A percentile compares a stretch with the other conserved stretches of the same genome.
Conservation (phyloP, 2,888 invertebrate species). For the Muschampia plurimacula region DNA sequence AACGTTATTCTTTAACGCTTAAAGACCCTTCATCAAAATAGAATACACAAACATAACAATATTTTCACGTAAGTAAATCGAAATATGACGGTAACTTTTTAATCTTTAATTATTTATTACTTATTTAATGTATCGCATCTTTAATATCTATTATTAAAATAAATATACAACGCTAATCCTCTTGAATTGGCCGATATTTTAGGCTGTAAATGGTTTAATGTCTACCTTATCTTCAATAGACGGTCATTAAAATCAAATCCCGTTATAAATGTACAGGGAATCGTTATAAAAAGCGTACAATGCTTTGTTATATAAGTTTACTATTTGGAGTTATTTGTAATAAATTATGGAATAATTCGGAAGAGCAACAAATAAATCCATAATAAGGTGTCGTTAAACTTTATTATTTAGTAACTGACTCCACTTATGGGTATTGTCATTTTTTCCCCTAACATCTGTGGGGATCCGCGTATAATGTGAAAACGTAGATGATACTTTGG, state of each 20-base stretch:
- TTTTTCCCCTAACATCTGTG: constrained; percentile 77
- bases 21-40: constrained; percentile 2
- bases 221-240: constrained; percentile 49
- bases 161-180: constrained; percentile 35
- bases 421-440: constrained; percentile 77
- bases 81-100: constrained; percentile 9
- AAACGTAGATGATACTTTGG: constrained; percentile 53
- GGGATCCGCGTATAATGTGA: constrained; percentile 50
- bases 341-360: constrained; percentile 82
- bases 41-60: background rate
- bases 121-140: constrained; percentile 25
- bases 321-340: constrained; percentile 78
- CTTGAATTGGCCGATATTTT: constrained; percentile 36
- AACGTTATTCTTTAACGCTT: background rate
- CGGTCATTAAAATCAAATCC: constrained; percentile 77
- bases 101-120: constrained; percentile 37
- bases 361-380: constrained; percentile 79
- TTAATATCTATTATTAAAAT: constrained; percentile 36
- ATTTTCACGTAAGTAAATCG: constrained; percentile 9
- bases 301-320: constrained; percentile 56
- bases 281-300: constrained; percentile 50
- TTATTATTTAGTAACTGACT: constrained; percentile 61
- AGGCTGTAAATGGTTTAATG: constrained; percentile 26
- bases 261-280: constrained; percentile 66
- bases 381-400: constrained; percentile 73